A percentile compares a stretch with the other conserved stretches of the same genome.
These are phyloP conservation scores for Zaprionus kolodkinae DNA, from an alignment of 1,140 invertebrate genomes.

Conservation along the genomic window DNA sequence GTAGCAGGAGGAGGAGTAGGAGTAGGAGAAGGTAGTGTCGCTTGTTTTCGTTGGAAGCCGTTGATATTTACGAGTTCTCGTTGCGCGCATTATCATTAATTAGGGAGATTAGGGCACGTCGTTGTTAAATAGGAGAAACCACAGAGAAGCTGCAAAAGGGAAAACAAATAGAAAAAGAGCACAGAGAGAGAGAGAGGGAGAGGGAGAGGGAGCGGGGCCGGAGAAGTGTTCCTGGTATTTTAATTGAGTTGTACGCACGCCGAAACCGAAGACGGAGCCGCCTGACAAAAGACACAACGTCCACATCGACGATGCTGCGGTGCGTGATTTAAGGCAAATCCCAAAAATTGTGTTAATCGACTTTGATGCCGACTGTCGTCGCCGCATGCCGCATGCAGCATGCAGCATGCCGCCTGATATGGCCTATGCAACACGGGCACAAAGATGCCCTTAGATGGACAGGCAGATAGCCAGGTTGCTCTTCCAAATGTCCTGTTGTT, in stretches of 20 bases:
- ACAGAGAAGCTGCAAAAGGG: constrained; percentile 58
- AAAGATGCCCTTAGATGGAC: constrained; percentile 5
- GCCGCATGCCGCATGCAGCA: constrained; percentile 31
- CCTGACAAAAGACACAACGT: not conserved
- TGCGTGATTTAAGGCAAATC: constrained; percentile 80
- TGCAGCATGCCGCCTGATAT: constrained; percentile 13
- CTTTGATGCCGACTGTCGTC: constrained; percentile 64
- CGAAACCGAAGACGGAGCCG: constrained; percentile 7
- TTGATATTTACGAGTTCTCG: constrained; percentile 59
- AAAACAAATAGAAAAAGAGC: constrained; percentile 31
- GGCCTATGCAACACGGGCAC: not conserved
- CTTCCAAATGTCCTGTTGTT: constrained; percentile 42
- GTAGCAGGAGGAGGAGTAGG: not conserved
- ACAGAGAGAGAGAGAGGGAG: not conserved
- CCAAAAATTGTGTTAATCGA: constrained; percentile 79
- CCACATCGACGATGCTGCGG: constrained; percentile 9
- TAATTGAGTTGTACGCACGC: constrained; percentile 74
- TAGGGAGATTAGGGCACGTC: constrained; percentile 60
- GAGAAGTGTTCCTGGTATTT: constrained; percentile 69
- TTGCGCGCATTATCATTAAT: constrained; percentile 78
- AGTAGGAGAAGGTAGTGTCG: not conserved
- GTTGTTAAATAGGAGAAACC: constrained; percentile 60
- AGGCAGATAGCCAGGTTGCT: constrained; percentile 16
- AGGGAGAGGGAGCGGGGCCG: no score
- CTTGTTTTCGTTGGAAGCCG: constrained; percentile 13